phyloP scores from a whole-genome alignment of 2,888 invertebrate genomes.

The Drosophila bunnanda region DNA sequence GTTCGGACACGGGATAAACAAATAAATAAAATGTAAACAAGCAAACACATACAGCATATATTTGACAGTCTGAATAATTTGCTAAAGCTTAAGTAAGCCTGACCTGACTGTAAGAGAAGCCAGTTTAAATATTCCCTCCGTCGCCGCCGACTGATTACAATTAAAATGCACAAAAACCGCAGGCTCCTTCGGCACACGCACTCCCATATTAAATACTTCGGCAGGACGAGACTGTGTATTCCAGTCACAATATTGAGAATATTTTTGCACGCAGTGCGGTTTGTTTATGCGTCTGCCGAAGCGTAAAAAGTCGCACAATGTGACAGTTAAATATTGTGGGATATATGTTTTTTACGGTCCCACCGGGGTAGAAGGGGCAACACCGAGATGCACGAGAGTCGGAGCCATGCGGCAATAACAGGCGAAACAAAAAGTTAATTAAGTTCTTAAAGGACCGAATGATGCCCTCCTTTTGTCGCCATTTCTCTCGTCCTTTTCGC shows the following conservation, averaged over 20 bases:
- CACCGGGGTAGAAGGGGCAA: background rate
- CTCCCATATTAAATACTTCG: slow-evolving; percentile 22
- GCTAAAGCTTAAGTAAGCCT: slow-evolving; percentile 1
- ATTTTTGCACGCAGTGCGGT: slow-evolving; percentile 56
- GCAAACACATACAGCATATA: slow-evolving; percentile 11
- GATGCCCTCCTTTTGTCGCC: slow-evolving; percentile 34
- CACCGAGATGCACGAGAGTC: slow-evolving; percentile 2
- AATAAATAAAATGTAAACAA: slow-evolving; percentile 28
- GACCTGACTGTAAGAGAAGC: background rate
- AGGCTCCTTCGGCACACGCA: slow-evolving; percentile 5
- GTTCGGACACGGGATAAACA: slow-evolving; percentile 3
- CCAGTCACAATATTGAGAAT: slow-evolving; percentile 64
- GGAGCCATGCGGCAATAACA: slow-evolving; percentile 14
- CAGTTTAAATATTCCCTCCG: background rate
- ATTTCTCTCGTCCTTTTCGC: slow-evolving; percentile 13
- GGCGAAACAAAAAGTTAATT: slow-evolving; percentile 67
- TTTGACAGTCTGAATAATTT: slow-evolving; percentile 25
- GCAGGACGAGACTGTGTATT: slow-evolving; percentile 46
- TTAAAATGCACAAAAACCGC: slow-evolving; percentile 52
- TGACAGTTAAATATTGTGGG: slow-evolving; percentile 75
- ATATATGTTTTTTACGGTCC: slow-evolving; percentile 61
- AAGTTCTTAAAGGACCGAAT: slow-evolving; percentile 73
- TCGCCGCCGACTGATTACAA: slow-evolving; percentile 27
- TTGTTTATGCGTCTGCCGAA: slow-evolving; percentile 74
- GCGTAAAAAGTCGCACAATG: slow-evolving; percentile 71